A percentile compares a stretch with the other conserved stretches of the same genome.
phyloP scores from a whole-genome alignment of 2,888 invertebrate genomes.

The Malthinus flaveolus region DNA sequence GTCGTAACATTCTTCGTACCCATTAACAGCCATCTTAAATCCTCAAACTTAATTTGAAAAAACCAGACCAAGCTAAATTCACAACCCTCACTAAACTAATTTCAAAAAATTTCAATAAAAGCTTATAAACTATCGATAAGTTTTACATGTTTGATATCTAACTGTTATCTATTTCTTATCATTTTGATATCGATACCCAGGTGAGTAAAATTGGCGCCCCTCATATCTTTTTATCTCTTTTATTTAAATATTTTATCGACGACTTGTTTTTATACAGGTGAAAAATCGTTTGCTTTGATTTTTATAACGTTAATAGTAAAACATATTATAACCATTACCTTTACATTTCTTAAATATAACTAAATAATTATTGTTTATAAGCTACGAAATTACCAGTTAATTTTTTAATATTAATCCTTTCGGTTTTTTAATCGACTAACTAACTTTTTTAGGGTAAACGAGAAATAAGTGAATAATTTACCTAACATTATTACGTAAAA shows the following conservation, averaged over 20 bases:
- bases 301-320: no score
- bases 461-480: no score
- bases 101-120: slow-evolving; percentile 8
- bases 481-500: no score
- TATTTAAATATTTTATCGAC: slow-evolving; percentile 26
- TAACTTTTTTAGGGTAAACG: no score
- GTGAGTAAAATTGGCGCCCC: slow-evolving; percentile 26
- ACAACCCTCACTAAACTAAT: slow-evolving; percentile 3
- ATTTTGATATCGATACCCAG: slow-evolving; percentile 24
- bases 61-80: background rate
- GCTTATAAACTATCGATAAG: slow-evolving; percentile 12
- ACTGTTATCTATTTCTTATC: slow-evolving; percentile 21
- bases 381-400: no score
- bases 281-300: slow-evolving; percentile 3
- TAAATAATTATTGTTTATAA: no score
- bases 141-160: slow-evolving; percentile 13
- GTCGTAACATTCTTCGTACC: slow-evolving; percentile 67
- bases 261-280: slow-evolving; percentile 24
- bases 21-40: slow-evolving; percentile 62
- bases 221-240: slow-evolving; percentile 11
- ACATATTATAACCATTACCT: no score
- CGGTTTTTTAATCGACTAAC: no score
- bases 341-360: no score
- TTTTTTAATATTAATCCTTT: no score
- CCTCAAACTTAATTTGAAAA: background rate